Percentiles rank a stretch among this genome's conserved stretches.
Conservation (phyloP, 2,888 invertebrate species). For the Clusia tigrina region DNA sequence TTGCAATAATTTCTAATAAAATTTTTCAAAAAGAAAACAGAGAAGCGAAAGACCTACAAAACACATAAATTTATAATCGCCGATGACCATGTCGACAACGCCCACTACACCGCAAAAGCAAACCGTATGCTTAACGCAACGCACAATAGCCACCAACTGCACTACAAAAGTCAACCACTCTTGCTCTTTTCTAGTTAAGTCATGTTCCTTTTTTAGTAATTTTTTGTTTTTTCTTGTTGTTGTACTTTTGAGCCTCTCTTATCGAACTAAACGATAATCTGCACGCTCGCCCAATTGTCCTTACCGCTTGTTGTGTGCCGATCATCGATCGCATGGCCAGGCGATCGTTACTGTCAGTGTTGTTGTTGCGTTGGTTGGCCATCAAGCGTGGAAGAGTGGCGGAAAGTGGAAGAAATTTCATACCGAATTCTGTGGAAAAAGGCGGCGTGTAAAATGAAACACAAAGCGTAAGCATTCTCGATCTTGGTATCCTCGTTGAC, state of each 20-base stretch:
- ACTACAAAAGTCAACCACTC: neutral
- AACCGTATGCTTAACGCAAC: constrained; percentile 15
- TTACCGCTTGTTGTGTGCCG: neutral
- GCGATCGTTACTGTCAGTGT: neutral
- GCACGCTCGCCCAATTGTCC: constrained; percentile 20
- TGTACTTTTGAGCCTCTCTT: neutral
- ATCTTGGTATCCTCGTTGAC: neutral
- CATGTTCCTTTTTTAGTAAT: constrained; percentile 33
- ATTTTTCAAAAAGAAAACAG: constrained; percentile 30
- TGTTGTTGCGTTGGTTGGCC: constrained; percentile 1
- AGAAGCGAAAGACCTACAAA: constrained; percentile 29
- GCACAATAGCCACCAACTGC: neutral
- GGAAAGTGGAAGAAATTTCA: constrained; percentile 10
- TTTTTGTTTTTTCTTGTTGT: neutral
- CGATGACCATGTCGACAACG: constrained; percentile 54
- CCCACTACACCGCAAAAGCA: constrained; percentile 43
- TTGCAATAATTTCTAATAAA: constrained; percentile 44
- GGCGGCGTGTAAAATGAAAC: constrained; percentile 51
- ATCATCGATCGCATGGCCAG: constrained; percentile 7
- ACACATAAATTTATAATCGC: constrained; percentile 50
- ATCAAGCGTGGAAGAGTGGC: constrained; percentile 19
- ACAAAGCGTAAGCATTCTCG: constrained; percentile 39
- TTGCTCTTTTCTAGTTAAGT: constrained; percentile 47
- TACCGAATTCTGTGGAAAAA: constrained; percentile 47
- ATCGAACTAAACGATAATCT: constrained; percentile 20